These are phyloP conservation scores for Psettodes erumei DNA, from an alignment of 2,113 vertebrate species.

Conservation along the genomic window DNA sequence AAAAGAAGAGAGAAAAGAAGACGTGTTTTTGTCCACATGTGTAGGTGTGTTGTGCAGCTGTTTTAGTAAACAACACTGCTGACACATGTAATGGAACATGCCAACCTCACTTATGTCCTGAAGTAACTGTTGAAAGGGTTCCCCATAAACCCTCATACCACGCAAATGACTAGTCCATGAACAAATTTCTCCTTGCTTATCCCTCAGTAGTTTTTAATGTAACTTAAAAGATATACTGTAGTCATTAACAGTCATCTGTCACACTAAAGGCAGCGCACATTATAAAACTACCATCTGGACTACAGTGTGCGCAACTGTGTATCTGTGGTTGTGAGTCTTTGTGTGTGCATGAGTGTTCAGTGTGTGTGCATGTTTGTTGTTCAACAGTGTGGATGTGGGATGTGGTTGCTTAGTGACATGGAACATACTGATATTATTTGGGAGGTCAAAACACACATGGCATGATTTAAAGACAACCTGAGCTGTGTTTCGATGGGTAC, in stretches of 20 bases:
- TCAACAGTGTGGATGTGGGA: neutral
- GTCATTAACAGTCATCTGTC: constrained; percentile 7
- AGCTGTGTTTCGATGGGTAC: constrained; percentile 14
- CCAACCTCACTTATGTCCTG: constrained; percentile 33
- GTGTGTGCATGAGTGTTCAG: constrained; percentile 2
- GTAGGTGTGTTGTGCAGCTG: constrained; percentile 69
- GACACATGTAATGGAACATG: constrained; percentile 35
- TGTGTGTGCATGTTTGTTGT: constrained; percentile 1
- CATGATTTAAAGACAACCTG: constrained; percentile 30
- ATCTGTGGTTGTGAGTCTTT: neutral
- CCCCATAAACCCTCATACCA: constrained; percentile 15
- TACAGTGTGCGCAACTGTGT: neutral
- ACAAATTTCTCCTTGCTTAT: neutral
- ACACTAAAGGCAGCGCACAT: neutral
- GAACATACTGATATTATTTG: constrained; percentile 4
- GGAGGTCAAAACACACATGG: constrained; percentile 28
- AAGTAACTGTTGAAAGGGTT: constrained; percentile 31
- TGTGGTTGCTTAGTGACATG: constrained; percentile 6
- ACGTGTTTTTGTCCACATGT: constrained; percentile 23
- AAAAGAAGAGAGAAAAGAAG: constrained; percentile 1
- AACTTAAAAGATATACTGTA: neutral
- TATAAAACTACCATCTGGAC: neutral
- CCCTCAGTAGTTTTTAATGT: neutral
- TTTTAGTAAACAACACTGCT: constrained; percentile 50
- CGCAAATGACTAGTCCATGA: constrained; percentile 6